These are phyloP conservation scores for Sympetrum striolatum DNA, from an alignment of 2,888 invertebrate genomes.

Conservation along the genomic window DNA sequence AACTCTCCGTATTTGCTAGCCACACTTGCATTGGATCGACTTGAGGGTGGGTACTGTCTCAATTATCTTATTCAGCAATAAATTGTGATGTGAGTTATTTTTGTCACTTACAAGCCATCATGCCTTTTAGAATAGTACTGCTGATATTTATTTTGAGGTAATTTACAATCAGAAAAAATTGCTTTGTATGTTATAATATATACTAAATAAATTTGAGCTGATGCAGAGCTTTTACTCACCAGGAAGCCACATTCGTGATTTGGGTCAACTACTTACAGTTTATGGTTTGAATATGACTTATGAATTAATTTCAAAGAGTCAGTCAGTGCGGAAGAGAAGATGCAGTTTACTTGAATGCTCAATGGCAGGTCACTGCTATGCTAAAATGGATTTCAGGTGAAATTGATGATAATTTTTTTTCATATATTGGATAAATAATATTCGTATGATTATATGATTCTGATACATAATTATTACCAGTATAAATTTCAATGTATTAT, in stretches of 20 bases:
- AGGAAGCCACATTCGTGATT: conserved; percentile 79
- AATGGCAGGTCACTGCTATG: conserved; percentile 83
- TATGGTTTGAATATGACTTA: conserved; percentile 94
- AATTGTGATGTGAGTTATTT: too few relatives aligned
- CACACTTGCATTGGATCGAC: conserved; percentile 52
- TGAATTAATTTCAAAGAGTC: conserved; percentile 66
- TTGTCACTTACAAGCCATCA: too few relatives aligned
- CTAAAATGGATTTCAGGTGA: conserved; percentile 74
- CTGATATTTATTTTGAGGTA: too few relatives aligned
- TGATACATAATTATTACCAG: background rate
- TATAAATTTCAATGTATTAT: too few relatives aligned
- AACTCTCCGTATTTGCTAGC: conserved; percentile 79
- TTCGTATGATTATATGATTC: background rate
- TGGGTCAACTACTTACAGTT: conserved; percentile 80
- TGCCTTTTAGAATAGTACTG: too few relatives aligned
- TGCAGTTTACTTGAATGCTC: conserved; percentile 85
- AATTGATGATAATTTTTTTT: conserved; percentile 55
- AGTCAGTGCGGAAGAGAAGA: conserved; percentile 2
- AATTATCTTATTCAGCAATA: too few relatives aligned
- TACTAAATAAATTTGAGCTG: too few relatives aligned
- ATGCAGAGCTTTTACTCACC: background rate
- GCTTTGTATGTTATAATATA: too few relatives aligned
- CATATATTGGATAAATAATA: background rate
- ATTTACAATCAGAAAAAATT: too few relatives aligned
- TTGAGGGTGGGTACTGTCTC: too few relatives aligned